Evolutionary conservation across 2,113 vertebrate species (phyloP), one percentile per base, ranked within the genome.

Genomic region (Perca flavescens): DNA sequence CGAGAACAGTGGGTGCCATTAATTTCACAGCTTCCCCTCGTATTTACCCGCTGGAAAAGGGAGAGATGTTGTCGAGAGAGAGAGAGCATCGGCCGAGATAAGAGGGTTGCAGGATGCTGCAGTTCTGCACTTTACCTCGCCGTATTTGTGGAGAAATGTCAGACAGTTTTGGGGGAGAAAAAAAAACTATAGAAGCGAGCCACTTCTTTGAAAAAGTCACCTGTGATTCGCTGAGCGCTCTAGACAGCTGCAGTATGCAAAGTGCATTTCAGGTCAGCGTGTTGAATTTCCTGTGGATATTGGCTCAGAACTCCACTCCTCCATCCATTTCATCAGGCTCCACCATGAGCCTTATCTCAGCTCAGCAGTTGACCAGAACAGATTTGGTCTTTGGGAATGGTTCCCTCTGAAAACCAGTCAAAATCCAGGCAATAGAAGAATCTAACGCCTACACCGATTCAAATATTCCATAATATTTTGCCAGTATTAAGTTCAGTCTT

Each of bases 11-110:
- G 56, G 85, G 68, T 31, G 12, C 80, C 87, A 83, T 93, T 92
- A 90, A 93, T 90, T 91, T 91, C 81, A 86, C 88, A 87, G 88
- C 74, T 88, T 89, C 46, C 67, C 63, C 47, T 66, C 6, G 2
- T 86, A 70, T 92, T 92, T 89, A 77, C 73, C 21, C 16, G 40
- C 43, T 0, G 6, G 67, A 85, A 90, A 86, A 89, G 57, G 0
- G 72, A 81, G 63, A 64, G 50, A 74, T 69, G 88, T 80, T 77
- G 65, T 56, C 1, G 17, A 40, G 14, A 28, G 22, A 50, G 22
- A 67, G 47, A 67, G 16, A 66, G 69, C 0, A 5, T 64, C 56
- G 17, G 66, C 46, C 0, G 1, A 67, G 84, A 84, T 70, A 69
- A 83, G 64, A 67, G 70, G 68, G 62, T 53, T 70, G 72, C 34